Evolutionary conservation across 1,140 invertebrate species (phyloP).

Genomic region (Aphidius gifuensis): DNA sequence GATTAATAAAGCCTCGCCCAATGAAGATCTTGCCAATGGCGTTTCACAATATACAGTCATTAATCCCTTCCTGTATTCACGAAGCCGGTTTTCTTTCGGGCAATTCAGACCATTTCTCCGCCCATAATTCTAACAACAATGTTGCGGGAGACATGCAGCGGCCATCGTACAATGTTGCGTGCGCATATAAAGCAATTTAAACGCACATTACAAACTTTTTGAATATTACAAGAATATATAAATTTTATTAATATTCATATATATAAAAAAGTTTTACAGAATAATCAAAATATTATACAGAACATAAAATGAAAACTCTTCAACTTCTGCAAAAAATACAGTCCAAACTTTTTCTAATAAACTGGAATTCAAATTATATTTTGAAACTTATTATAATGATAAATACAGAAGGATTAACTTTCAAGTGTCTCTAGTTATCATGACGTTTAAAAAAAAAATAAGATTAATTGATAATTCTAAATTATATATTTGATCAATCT

Average conservation of each 20-base stretch:
- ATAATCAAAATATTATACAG: no score
- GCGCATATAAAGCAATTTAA: conserved; percentile 34
- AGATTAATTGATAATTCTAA: no score
- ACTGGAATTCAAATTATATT: no score
- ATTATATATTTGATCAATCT: no score
- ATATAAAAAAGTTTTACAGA: not conserved
- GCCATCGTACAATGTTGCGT: conserved; percentile 48
- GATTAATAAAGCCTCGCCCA: conserved; percentile 37
- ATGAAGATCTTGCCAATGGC: conserved; percentile 45
- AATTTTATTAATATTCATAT: no score
- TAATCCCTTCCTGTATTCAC: conserved; percentile 40
- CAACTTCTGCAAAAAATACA: not conserved
- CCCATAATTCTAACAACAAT: conserved; percentile 23
- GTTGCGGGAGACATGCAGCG: conserved; percentile 29
- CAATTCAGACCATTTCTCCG: conserved; percentile 24
- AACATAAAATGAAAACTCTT: not conserved
- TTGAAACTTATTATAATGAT: no score
- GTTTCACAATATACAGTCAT: conserved; percentile 32
- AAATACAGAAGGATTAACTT: no score
- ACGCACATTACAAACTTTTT: conserved; percentile 10
- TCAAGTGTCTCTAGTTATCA: no score
- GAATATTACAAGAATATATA: not conserved
- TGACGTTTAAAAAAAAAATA: no score
- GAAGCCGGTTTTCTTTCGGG: conserved; percentile 27
- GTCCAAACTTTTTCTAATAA: no score